Evolutionary conservation across 2,113 vertebrate species (phyloP), one percentile per base, ranked within the genome.

Genomic region (Anolis sagrei): DNA sequence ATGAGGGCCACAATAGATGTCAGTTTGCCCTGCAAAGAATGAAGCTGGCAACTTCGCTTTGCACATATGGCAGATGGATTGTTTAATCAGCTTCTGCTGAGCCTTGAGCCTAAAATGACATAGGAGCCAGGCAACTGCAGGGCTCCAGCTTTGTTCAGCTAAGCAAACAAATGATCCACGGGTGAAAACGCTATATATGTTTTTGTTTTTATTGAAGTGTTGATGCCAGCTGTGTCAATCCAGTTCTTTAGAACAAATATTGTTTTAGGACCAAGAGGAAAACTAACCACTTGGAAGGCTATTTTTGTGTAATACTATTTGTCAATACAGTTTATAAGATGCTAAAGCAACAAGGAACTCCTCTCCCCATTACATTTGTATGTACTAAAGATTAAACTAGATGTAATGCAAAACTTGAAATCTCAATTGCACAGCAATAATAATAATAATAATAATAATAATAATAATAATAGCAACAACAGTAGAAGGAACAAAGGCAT

Each of bases 61-160:
- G 96, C 97, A 97, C 98, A 98, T 98, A 98, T 98, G 98, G 97
- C 96, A 97, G 97, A 98, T 96, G 96, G 94, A 96, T 97, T 95
- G 96, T 95, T 95, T 97, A 96, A 97, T 96, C 97, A 97, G 95
- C 88, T 88, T 96, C 94, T 94, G 95, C 96, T 97, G 97, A 95
- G 96, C 94, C 93, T 92, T 94, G 94, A 94, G 94, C 95, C 95
- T 94, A 90, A 94, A 96, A 96, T 95, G 91, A 95, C 90, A 94
- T 78, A 94, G 94, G 94, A 95, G 93, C 94, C 95, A 96, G 94
- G 94, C 93, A 94, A 96, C 94, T 93, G 93, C 83, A 13, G 94
- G 4, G 83, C 75, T 87, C 73, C 72, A 58, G 95, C 94, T 95
- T 96, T 96, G 95, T 96, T 94, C 87, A 80, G 21, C 79, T 91